Evolutionary conservation across 1,140 invertebrate species (phyloP).

Genomic region (Papilio polytes): DNA sequence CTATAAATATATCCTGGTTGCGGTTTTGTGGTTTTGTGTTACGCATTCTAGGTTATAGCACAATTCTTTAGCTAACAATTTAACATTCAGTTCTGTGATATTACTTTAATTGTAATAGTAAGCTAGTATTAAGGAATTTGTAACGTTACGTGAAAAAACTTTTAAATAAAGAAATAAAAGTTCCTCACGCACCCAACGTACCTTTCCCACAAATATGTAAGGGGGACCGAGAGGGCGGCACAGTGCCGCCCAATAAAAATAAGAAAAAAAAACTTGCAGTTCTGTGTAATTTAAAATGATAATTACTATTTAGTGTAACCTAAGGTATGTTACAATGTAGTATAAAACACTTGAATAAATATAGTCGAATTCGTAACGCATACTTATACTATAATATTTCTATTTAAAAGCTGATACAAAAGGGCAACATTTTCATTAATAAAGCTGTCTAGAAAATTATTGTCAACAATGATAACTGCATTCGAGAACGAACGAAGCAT

Average conservation of each 20-base stretch:
- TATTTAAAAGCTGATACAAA: constrained; percentile 47
- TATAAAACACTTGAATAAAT: not conserved
- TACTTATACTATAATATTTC: constrained; percentile 54
- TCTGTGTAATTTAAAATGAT: too few relatives aligned
- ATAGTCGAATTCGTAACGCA: constrained; percentile 55
- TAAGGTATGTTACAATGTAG: too few relatives aligned
- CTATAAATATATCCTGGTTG: not conserved
- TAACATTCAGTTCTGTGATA: not conserved
- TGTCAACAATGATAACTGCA: constrained; percentile 69
- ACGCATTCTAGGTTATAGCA: not conserved
- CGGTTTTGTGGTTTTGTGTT: constrained; percentile 5
- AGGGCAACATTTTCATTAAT: constrained; percentile 67
- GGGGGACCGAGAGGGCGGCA: too few relatives aligned
- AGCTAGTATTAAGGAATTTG: too few relatives aligned
- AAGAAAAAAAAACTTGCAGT: too few relatives aligned
- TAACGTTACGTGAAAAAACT: too few relatives aligned
- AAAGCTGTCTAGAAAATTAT: constrained; percentile 54
- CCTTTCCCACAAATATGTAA: too few relatives aligned
- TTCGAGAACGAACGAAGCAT: constrained; percentile 69
- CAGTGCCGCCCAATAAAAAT: too few relatives aligned
- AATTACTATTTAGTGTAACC: too few relatives aligned
- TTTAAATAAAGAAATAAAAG: too few relatives aligned
- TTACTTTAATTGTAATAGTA: too few relatives aligned
- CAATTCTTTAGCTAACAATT: not conserved
- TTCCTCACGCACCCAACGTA: too few relatives aligned